Base-by-base conservation (phyloP, 2,888 invertebrate genomes). In the Oscheius onirici region DNA sequence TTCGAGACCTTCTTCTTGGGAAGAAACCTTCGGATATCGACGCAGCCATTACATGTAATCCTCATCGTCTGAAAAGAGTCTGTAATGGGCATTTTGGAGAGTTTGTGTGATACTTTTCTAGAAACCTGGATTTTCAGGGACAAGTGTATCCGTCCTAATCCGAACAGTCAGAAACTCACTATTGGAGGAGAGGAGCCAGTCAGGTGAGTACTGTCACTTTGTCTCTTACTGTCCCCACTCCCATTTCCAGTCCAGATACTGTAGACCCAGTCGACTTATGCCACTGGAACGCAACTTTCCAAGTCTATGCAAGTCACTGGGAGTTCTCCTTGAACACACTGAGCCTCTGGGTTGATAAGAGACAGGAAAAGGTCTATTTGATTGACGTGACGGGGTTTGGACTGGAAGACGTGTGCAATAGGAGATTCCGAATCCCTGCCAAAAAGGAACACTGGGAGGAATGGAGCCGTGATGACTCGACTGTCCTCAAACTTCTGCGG, bases 11-110 rank as follows among this genome's bases (percentile, higher is more conserved):
- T 20, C 15, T 60, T 11, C 22, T 60, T 13, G 41, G 60, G 17
- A 43, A 41, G 41, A 41, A 17, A 17, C 60, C 60, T 8, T 43
- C 60, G 17, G 60, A 60, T 44, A 60, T 60, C 13, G 60, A 60
- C 17, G 60, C 43, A 11, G 60, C 60, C n/a, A 22, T 60, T 15
- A 60, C 60, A 13, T 60, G 60, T 17, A 60, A 60, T 60, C 60
- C 60, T 43, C 60, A 60, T 17, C 41, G 44, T 3, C 22, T 60
- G 41, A 60, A 60, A 34, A 60, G 60, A 60, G 41, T 60, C 22
- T 60, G 60, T 41, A 44, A 20, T 17, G 15, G 3, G 15, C 41
- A 60, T 43, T 60, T 41, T 60, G 60, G 60, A 44, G 13, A 20
- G 60, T 44, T n/a, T 15, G 60, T 40, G 11, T n/a, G 3, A 11